These are phyloP conservation scores for Orchesella flavescens DNA, from an alignment of 2,888 invertebrate genomes.

Conservation along the genomic window DNA sequence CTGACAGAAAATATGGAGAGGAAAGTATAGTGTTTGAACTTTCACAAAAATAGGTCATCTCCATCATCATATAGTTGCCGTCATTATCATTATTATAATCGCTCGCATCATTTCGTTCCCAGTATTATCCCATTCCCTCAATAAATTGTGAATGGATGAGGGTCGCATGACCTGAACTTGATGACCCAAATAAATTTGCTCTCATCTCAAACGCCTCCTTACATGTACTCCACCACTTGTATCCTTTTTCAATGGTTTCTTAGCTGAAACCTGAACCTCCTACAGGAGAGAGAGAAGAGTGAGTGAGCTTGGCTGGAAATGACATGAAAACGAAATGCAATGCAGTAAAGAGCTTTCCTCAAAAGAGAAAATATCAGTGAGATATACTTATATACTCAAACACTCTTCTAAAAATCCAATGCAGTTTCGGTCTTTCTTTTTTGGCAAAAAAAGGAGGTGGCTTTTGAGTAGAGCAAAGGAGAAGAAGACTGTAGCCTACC, in stretches of 20 bases:
- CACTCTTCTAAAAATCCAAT: not conserved
- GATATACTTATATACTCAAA: too few relatives aligned
- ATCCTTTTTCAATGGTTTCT: not conserved
- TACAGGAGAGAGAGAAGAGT: not conserved
- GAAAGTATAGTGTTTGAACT: slow-evolving; percentile 25
- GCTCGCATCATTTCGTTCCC: slow-evolving; percentile 37
- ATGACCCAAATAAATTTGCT: slow-evolving; percentile 49
- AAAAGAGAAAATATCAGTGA: slow-evolving; percentile 2
- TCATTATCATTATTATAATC: slow-evolving; percentile 47
- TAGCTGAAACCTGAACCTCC: not conserved
- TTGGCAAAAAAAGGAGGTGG: not conserved
- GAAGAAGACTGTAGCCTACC: not conserved
- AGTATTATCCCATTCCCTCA: slow-evolving; percentile 26
- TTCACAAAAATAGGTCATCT: slow-evolving; percentile 28
- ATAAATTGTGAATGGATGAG: slow-evolving; percentile 40
- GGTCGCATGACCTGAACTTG: slow-evolving; percentile 38
- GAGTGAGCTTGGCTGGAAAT: slow-evolving; percentile 17
- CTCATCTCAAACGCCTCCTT: not conserved
- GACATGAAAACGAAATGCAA: slow-evolving; percentile 22
- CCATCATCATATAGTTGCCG: slow-evolving; percentile 8
- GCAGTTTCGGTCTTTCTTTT: not conserved
- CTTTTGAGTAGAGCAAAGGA: not conserved
- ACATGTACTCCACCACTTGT: not conserved
- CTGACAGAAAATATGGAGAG: not conserved
- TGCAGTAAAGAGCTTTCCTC: not conserved